Conservation (phyloP, 2,888 invertebrate species). For the Gasteruption jaculator region DNA sequence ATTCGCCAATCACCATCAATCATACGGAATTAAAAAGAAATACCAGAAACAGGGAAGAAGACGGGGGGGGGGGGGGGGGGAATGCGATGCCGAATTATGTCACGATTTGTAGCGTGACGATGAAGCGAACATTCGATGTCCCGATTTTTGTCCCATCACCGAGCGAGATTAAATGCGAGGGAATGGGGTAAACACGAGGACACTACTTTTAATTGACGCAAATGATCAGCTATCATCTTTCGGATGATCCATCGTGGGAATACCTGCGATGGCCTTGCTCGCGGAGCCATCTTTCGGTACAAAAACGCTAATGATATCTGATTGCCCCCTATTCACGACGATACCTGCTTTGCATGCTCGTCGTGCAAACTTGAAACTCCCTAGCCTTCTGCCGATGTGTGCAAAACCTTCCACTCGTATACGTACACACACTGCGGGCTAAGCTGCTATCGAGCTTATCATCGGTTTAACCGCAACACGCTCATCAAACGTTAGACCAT, state of each 20-base stretch:
- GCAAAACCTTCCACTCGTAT: too few species aligned
- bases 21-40: conserved; percentile 43
- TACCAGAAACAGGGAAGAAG: too few species aligned
- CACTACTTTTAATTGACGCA: too few species aligned
- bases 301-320: conserved; percentile 50
- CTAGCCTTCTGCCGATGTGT: conserved; percentile 21
- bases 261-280: conserved; percentile 21
- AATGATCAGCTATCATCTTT: conserved; percentile 11
- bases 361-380: conserved; percentile 22
- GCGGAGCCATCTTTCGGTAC: conserved; percentile 22
- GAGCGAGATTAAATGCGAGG: too few species aligned
- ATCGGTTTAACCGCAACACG: conserved; percentile 20
- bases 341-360: conserved; percentile 31
- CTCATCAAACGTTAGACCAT: conserved; percentile 21
- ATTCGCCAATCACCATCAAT: conserved; percentile 41
- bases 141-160: too few species aligned
- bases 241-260: conserved; percentile 27
- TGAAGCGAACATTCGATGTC: too few species aligned
- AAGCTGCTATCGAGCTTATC: too few species aligned
- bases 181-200: conserved; percentile 10
- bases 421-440: too few species aligned
- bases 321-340: conserved; percentile 47
- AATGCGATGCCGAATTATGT: too few species aligned
- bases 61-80: too few species aligned
- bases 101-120: too few species aligned